Evolutionary conservation across 2,888 invertebrate species (phyloP).

Genomic region (Phanerotoma sp.): DNA sequence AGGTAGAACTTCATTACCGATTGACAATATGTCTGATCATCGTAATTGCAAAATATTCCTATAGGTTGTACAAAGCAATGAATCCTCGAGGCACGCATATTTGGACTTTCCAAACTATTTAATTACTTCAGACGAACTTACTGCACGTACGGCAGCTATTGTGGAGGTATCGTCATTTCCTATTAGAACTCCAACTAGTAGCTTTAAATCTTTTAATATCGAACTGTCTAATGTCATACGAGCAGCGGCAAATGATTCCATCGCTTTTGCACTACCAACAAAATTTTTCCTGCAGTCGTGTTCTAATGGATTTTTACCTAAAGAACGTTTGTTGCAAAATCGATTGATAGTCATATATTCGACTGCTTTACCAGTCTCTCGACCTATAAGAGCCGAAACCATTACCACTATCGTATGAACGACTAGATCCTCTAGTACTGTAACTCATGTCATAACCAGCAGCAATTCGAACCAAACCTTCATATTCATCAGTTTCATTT

Average conservation of each 20-base stretch:
- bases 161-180: neutral
- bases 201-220: neutral
- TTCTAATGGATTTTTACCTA: neutral
- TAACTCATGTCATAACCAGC: no score
- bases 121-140: neutral
- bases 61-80: no score
- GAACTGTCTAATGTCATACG: neutral
- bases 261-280: neutral
- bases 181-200: neutral
- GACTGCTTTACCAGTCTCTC: neutral
- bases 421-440: neutral
- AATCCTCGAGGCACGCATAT: no score
- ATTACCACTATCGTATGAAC: neutral
- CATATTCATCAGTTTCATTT: no score
- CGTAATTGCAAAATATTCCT: no score
- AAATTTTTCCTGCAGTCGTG: constrained; percentile 7
- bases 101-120: neutral
- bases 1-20: no score
- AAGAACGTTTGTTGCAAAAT: neutral
- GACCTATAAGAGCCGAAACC: neutral
- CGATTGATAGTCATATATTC: constrained; percentile 4
- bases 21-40: no score
- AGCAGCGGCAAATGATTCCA: neutral
- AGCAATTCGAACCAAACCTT: no score
- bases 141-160: neutral